Percentiles rank a stretch among this genome's conserved stretches.
phyloP scores from a whole-genome alignment of 1,140 invertebrate genomes.

The Philotrypesis tridentata region DNA sequence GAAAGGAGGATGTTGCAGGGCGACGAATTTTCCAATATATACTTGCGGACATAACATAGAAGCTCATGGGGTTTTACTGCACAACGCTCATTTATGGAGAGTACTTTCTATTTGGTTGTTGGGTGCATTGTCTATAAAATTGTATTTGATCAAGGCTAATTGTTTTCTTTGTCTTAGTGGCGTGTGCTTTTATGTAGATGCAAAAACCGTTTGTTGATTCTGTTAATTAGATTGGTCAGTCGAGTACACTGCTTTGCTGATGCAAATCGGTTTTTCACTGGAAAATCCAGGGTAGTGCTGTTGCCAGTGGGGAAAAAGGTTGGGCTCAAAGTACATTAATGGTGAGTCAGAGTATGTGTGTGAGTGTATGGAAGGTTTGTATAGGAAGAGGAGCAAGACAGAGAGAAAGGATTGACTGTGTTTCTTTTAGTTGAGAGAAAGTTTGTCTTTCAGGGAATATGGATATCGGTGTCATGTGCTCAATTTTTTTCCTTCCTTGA shows the following conservation, averaged over 20 bases:
- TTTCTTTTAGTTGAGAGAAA: conserved; percentile 37
- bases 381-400: not conserved
- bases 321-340: not conserved
- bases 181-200: not conserved
- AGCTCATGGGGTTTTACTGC: not conserved
- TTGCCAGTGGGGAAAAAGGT: not conserved
- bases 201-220: not conserved
- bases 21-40: not conserved
- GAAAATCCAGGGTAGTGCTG: not conserved
- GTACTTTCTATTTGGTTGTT: not conserved
- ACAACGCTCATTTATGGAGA: not conserved
- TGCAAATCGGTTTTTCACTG: not conserved
- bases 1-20: conserved; percentile 29
- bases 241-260: not conserved
- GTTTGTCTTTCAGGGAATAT: conserved; percentile 37
- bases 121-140: not conserved
- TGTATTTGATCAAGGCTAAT: not conserved
- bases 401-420: conserved; percentile 26
- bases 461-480: conserved; percentile 41
- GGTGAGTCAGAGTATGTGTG: not conserved
- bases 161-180: not conserved
- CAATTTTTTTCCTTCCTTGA: conserved; percentile 33
- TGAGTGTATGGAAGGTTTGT: conserved; percentile 1
- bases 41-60: not conserved
- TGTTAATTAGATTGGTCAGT: not conserved